A percentile compares a stretch with the other conserved stretches of the same genome.
Evolutionary conservation across 2,113 vertebrate species (phyloP).

Genomic region (Anas platyrhynchos): DNA sequence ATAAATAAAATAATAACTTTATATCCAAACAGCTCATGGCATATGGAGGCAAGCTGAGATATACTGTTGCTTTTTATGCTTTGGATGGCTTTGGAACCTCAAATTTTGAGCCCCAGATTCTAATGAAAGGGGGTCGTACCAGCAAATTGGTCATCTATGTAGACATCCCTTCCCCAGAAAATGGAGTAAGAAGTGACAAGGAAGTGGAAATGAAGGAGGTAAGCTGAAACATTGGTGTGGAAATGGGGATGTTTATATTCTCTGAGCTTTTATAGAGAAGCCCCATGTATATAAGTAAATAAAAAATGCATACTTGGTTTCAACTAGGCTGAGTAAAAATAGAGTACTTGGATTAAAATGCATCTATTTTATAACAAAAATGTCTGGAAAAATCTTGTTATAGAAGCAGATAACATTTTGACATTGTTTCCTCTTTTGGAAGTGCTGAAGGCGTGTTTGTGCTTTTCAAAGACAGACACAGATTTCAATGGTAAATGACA

Average conservation of each 20-base stretch:
- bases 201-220: constrained; percentile 90
- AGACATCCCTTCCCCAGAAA: constrained; percentile 81
- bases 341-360: background rate
- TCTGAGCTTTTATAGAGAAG: background rate
- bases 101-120: constrained; percentile 92
- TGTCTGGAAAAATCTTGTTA: background rate
- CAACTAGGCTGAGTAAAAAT: background rate
- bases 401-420: background rate
- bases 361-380: background rate
- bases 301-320: background rate
- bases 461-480: background rate
- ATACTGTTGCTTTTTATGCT: constrained; percentile 85
- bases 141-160: constrained; percentile 87
- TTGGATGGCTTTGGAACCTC: constrained; percentile 80
- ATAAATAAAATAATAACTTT: constrained; percentile 8
- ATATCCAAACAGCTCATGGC: constrained; percentile 82
- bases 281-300: background rate
- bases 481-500: background rate
- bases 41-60: constrained; percentile 89
- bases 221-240: background rate
- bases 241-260: background rate
- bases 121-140: constrained; percentile 87
- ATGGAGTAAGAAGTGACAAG: constrained; percentile 77
- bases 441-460: background rate
- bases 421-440: background rate